Evolutionary conservation across 2,888 invertebrate species (phyloP), one percentile per base, ranked within the genome.

Genomic region (Lycocerus yunnanus): DNA sequence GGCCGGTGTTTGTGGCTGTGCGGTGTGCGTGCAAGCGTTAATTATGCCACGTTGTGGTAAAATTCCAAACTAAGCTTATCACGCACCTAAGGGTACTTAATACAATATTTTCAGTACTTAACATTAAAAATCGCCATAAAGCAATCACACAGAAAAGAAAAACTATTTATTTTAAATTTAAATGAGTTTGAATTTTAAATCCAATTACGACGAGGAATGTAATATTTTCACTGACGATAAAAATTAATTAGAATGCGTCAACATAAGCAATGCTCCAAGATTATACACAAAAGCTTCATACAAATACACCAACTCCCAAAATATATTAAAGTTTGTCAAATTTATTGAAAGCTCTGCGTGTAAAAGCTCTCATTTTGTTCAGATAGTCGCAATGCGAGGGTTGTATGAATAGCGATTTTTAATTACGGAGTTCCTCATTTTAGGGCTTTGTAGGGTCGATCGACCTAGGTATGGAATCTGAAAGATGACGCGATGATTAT

Each of bases 1-100:
- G 80, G 82, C 82, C 82, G 82, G 82, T 82, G 82, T 83, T 83
- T 83, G 84, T 80, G 84, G 84, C 83, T 82, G 83, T 83, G 84
- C 81, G 83, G 83, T 82, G 82, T 83, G 83, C 83, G 83, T 82
- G 82, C 80, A 81, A 82, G 84, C 84, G 84, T 84, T 84, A 84
- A 84, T 84, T 84, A 82, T 82, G 80, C 83, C 83, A 81, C 83
- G 81, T 79, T 81, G 82, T 78, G 84, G 84, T 79, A 78, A 78
- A 80, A 83, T 82, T 82, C 78, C 79, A 79, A 81, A 79, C 78
- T 79, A 76, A 78, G 79, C 73, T 69, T 70, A 77, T 78, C 76
- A 79, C 73, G 68, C 70, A 73, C 69, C 68, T 73, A 73, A 76
- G 72, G 72, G 72, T 66, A 68, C 72, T 69, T 69, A 16, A 58